Percentiles rank a stretch among this genome's conserved stretches.
Conservation (phyloP, 2,113 vertebrate species). For the Todiramphus saurophagus region DNA sequence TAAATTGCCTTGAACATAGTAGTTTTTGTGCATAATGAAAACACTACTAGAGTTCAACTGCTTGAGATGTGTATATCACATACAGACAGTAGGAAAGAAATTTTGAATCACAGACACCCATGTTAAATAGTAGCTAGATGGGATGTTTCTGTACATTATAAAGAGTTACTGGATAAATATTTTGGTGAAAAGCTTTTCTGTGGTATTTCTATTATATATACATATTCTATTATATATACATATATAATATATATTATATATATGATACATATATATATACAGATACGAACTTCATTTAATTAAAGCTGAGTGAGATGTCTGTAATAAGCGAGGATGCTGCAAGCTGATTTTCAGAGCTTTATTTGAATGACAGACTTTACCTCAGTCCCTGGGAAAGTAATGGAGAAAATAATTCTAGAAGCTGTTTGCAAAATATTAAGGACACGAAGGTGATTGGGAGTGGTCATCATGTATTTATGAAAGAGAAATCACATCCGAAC, state of each 20-base stretch:
- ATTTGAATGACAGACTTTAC: not conserved
- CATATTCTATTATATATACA: too few relatives aligned
- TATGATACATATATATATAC: not conserved
- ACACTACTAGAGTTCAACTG: not conserved
- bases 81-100: not conserved
- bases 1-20: not conserved
- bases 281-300: not conserved
- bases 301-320: not conserved
- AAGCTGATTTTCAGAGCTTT: not conserved
- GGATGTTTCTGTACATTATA: not conserved
- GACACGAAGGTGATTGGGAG: not conserved
- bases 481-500: not conserved
- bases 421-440: not conserved
- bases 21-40: not conserved
- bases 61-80: not conserved
- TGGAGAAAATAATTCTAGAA: not conserved
- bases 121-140: not conserved
- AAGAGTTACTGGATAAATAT: not conserved
- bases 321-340: not conserved
- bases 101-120: not conserved
- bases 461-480: not conserved
- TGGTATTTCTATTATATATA: not conserved
- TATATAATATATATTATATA: not conserved
- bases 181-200: not conserved
- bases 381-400: not conserved